A percentile compares a stretch with the other conserved stretches of the same genome.
phyloP scores from a whole-genome alignment of 2,113 vertebrate species.

The Solenodon paradoxus region DNA sequence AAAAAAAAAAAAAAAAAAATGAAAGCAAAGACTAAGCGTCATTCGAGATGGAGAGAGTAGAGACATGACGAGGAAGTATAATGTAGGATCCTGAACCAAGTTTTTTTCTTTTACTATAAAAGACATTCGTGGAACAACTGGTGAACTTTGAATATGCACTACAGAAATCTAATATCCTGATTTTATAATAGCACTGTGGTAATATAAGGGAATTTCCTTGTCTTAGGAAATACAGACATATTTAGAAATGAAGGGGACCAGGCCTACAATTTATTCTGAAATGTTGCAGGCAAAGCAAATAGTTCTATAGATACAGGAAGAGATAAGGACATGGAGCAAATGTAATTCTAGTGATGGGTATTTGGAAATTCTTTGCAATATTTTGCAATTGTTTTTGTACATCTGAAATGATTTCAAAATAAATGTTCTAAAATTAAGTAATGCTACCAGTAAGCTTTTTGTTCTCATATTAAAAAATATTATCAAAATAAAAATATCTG shows the following conservation, averaged over 20 bases:
- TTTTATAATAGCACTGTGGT: not conserved
- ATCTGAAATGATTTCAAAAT: constrained; percentile 34
- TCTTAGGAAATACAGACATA: not conserved
- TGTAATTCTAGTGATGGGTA: not conserved
- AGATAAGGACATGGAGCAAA: not conserved
- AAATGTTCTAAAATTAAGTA: constrained; percentile 25
- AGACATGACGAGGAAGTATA: not conserved
- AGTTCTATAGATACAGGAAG: not conserved
- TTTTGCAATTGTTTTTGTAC: not conserved
- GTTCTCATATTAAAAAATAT: not conserved
- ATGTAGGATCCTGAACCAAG: not conserved
- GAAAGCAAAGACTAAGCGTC: not conserved
- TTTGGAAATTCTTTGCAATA: not conserved
- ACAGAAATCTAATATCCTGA: not conserved
- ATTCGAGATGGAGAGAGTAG: not conserved
- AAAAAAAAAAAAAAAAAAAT: no score
- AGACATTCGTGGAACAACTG: not conserved
- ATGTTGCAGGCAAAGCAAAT: not conserved
- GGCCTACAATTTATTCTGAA: not conserved
- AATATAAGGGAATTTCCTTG: not conserved
- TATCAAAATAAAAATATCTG: constrained; percentile 19
- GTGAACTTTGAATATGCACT: not conserved
- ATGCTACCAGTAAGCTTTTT: not conserved
- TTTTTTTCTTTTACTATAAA: not conserved
- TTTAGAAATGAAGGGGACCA: not conserved